Base-by-base conservation (phyloP, 37 sponge, comb jelly and placozoan genomes). In the Ianthella basta region DNA sequence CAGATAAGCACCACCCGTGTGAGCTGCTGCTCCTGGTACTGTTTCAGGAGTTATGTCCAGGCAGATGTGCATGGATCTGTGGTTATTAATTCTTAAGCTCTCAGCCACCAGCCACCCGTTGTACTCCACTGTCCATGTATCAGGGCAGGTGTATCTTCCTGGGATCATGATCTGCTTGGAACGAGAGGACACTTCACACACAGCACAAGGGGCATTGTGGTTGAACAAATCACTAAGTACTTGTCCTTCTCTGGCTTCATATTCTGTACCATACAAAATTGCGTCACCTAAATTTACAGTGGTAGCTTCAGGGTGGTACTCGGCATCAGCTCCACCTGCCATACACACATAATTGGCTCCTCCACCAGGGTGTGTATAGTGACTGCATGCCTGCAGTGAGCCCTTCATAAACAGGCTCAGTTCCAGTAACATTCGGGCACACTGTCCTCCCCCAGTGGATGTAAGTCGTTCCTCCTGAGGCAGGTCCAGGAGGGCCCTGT, bases 121-220 rank as follows among this genome's bases (percentile, higher is more conserved):
- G 82, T 89, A 89, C 85, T 89, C 89, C 30, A 10, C 5, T 32
- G 89, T 89, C 89, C 85, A 89, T 12, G 4, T 25, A n/a, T 59
- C 6, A 21, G 85, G 89, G 44, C 89, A 89, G 10, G 10, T 6
- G 56, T 23, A 30, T 69, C 34, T 84, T 75, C 85, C 89, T 54
- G 89, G 89, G n/a, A 89, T 79, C 85, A 89, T 89, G 8, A 85
- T 6, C 18, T 54, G 57, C 53, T 73, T 61, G 24, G 53, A 79
- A 14, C 85, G 67, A 21, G 54, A 72, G 24, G 81, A 34, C 30
- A 59, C 85, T 72, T 68, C 59, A 34, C 89, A 89, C 59, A 89
- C 85, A 75, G 85, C 89, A 89, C 89, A 89, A 10, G 88, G 88
- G n/a, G 85, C 89, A 80, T 84, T 84, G 73, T 84, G 72, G 0